phyloP scores from a whole-genome alignment of 2,113 vertebrate genomes.

The Corythornis cristatus region DNA sequence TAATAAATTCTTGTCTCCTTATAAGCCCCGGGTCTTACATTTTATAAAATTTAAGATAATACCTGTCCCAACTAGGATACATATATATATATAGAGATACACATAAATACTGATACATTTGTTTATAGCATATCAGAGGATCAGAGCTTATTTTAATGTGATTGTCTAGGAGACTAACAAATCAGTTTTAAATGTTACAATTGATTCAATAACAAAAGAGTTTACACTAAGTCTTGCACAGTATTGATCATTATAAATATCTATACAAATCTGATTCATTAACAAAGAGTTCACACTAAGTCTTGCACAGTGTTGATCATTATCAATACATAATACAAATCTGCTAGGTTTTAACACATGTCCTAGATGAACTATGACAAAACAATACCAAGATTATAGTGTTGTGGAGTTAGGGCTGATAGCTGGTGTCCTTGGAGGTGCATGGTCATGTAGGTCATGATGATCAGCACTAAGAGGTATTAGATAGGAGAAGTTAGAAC shows the following conservation, averaged over 20 bases:
- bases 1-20: too few relatives aligned
- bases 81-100: background rate
- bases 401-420: background rate
- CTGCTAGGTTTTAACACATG: background rate
- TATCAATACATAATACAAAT: background rate
- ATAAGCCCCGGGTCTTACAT: too few relatives aligned
- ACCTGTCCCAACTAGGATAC: too few relatives aligned
- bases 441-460: too few relatives aligned
- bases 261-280: background rate
- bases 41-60: too few relatives aligned
- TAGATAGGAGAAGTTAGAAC: background rate
- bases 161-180: background rate
- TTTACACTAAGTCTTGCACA: background rate
- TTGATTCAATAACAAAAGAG: background rate
- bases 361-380: background rate
- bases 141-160: rapidly evolving
- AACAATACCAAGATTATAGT: background rate
- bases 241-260: background rate
- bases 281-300: background rate
- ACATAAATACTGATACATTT: background rate
- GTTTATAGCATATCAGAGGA: background rate
- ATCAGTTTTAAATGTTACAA: background rate
- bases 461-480: background rate
- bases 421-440: too few relatives aligned
- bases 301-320: background rate